Evolutionary conservation across 2,113 vertebrate species (phyloP).

Genomic region (Cynocephalus volans): DNA sequence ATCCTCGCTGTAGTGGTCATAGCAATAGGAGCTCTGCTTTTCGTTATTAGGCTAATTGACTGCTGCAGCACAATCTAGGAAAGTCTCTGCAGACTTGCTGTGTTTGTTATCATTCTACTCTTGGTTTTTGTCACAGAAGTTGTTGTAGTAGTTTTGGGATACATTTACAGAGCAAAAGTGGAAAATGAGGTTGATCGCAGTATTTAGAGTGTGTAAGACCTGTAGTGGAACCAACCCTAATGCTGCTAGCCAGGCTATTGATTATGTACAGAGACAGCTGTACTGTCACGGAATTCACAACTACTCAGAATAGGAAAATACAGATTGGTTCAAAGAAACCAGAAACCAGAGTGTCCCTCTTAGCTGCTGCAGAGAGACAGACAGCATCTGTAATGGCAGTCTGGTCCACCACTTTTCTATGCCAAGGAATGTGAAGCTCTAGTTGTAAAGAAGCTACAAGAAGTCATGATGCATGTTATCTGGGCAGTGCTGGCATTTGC

Average conservation of each 20-base stretch:
- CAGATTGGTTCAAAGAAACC: constrained; percentile 96
- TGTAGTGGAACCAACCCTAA: constrained; percentile 97
- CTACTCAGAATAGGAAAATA: constrained; percentile 97
- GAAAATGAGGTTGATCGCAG: constrained; percentile 97
- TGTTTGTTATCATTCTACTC: constrained; percentile 98
- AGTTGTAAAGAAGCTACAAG: constrained; percentile 98
- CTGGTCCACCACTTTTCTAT: constrained; percentile 89
- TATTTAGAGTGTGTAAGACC: constrained; percentile 95
- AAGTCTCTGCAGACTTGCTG: constrained; percentile 96
- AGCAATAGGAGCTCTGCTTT: constrained; percentile 96
- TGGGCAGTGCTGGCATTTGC: constrained; percentile 97
- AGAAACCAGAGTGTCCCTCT: constrained; percentile 98
- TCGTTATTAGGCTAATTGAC: constrained; percentile 97
- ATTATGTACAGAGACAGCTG: constrained; percentile 98
- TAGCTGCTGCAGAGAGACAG: constrained; percentile 95
- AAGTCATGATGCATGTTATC: constrained; percentile 99
- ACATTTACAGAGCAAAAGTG: constrained; percentile 99
- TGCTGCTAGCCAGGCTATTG: constrained; percentile 97
- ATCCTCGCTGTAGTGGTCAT: constrained; percentile 97
- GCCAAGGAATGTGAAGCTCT: constrained; percentile 95
- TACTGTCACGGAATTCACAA: constrained; percentile 97
- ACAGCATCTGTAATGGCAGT: constrained; percentile 95
- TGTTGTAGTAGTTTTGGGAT: constrained; percentile 97
- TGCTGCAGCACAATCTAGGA: constrained; percentile 98
- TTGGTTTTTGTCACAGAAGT: constrained; percentile 98